Base-by-base conservation (phyloP, 2,113 vertebrate species). In the Plotosus lineatus region DNA sequence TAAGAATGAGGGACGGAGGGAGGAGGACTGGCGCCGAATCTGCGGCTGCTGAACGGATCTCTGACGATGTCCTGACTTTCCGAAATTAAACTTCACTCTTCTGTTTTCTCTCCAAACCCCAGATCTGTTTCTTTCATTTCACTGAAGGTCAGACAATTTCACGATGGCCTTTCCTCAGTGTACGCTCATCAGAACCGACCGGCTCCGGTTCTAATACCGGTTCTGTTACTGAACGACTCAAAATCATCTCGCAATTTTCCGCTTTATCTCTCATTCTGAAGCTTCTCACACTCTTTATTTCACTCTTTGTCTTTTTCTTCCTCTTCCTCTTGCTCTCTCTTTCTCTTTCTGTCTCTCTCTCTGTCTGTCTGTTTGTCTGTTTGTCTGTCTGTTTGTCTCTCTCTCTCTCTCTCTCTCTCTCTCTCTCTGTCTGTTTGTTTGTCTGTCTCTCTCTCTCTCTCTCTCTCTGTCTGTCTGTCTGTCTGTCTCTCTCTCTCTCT, bases 11-110 rank as follows among this genome's bases (percentile, higher is more conserved):
- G n/a, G n/a, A n/a, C n/a, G n/a, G n/a, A n/a, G n/a, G n/a, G n/a
- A n/a, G 42, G 77, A 58, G 61, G 17, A 42, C 53, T 77, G 50
- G 80, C 75, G 74, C 56, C 82, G 51, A 33, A 72, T 33, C 26
- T 50, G 76, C 53, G 1, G 56, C 79, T 66, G 28, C 28, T 40
- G 42, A 12, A 46, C 8, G 21, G 53, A 72, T 84, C 58, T 78
- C 66, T 46, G 12, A 1, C 51, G 65, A 55, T 38, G 3, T 63
- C 61, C 46, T 7, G 48, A n/a, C 38, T 14, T 60, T 80, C 44
- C 61, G 9, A 28, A 38, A 31, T 50, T 40, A 60, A 76, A 76
- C 38, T 21, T 46, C 75, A 46, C 14, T 3, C 36, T 17, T n/a
- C 36, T 19, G 66, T 69, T 46, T 69, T n/a, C 8, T 5, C 23